These are phyloP conservation scores for Philereme vetulata DNA, from an alignment of 2,888 invertebrate genomes.

Conservation along the genomic window DNA sequence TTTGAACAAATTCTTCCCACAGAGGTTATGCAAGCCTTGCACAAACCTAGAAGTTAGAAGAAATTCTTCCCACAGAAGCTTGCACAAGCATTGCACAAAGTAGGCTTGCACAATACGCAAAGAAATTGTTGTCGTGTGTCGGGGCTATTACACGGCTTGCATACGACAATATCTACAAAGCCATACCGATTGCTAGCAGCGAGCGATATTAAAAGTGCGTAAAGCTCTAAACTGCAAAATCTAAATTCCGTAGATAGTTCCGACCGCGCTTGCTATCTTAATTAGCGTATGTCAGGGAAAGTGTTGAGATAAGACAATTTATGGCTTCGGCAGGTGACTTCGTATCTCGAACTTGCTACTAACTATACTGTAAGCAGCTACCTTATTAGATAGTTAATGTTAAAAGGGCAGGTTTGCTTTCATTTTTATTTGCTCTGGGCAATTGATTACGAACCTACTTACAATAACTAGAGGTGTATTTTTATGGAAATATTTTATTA, in stretches of 20 bases:
- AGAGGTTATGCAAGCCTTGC: too few species aligned
- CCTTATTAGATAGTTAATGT: slow-evolving; percentile 42
- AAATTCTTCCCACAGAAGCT: too few species aligned
- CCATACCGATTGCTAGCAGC: background rate
- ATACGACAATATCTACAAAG: too few species aligned
- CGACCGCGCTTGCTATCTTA: slow-evolving; percentile 47
- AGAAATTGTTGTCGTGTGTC: too few species aligned
- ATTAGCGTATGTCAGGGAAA: slow-evolving; percentile 61
- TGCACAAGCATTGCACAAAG: too few species aligned
- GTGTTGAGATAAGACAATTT: slow-evolving; percentile 60
- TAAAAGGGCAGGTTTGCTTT: slow-evolving; percentile 36
- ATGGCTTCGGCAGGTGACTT: slow-evolving; percentile 46
- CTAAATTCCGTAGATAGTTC: slow-evolving; percentile 47
- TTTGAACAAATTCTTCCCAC: too few species aligned
- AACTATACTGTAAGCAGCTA: slow-evolving; percentile 15
- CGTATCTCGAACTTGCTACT: slow-evolving; percentile 45
- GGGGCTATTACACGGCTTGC: too few species aligned
- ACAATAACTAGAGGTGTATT: too few species aligned
- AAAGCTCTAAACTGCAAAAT: slow-evolving; percentile 23
- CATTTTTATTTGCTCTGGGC: slow-evolving; percentile 28
- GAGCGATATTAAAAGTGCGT: slow-evolving; percentile 1
- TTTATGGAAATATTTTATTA: too few species aligned
- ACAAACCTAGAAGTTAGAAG: too few species aligned
- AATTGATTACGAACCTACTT: too few species aligned
- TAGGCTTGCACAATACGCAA: too few species aligned